These are phyloP conservation scores for Battus philenor DNA, from an alignment of 1,140 invertebrate genomes.

Conservation along the genomic window DNA sequence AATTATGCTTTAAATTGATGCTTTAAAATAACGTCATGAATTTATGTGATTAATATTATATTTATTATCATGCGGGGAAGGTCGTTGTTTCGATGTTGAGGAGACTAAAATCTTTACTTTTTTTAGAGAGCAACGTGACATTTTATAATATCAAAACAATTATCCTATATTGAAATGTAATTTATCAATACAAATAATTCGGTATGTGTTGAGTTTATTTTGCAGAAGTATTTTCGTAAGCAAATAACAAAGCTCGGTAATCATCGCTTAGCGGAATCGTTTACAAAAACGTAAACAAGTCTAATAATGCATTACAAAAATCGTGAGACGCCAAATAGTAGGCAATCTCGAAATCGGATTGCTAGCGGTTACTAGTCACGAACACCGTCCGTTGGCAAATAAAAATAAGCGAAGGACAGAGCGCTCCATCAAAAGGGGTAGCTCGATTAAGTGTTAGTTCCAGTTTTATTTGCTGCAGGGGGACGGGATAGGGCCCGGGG, in stretches of 20 bases:
- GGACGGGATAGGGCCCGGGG: constrained; percentile 18
- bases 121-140: no score
- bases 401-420: constrained; percentile 54
- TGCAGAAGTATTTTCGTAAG: no score
- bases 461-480: constrained; percentile 59
- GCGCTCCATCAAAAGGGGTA: constrained; percentile 69
- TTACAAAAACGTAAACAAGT: background rate
- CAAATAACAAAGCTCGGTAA: background rate
- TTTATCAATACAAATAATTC: no score
- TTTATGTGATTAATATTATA: no score
- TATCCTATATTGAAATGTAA: no score
- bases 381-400: constrained; percentile 39
- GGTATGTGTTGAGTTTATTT: no score
- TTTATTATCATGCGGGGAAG: no score
- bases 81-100: no score
- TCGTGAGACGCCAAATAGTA: constrained; percentile 35
- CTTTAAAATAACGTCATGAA: no score
- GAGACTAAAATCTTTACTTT: no score
- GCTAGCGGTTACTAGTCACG: constrained; percentile 37
- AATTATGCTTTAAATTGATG: no score
- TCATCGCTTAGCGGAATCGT: background rate
- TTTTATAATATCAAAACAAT: no score
- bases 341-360: constrained; percentile 32
- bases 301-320: constrained; percentile 24
- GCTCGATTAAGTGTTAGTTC: constrained; percentile 68